phyloP scores from a whole-genome alignment of 2,113 vertebrate genomes.

The Hirundichthys speculiger region DNA sequence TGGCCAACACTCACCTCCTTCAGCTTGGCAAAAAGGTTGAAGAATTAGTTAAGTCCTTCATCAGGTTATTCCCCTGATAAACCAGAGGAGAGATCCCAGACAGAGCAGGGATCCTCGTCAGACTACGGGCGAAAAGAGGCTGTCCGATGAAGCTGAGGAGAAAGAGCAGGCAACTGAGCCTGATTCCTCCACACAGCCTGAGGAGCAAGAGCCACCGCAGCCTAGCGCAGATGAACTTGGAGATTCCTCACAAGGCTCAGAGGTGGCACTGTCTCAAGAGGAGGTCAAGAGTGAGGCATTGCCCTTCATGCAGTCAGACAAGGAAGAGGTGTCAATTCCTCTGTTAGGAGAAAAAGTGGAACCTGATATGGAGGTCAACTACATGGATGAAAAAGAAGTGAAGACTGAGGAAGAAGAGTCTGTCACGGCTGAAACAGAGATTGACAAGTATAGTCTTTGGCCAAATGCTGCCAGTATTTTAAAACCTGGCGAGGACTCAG shows the following conservation, averaged over 20 bases:
- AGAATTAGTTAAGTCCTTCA: conserved; percentile 72
- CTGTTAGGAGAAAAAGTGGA: conserved; percentile 81
- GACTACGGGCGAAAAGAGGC: conserved; percentile 68
- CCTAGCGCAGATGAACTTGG: conserved; percentile 25
- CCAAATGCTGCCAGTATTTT: conserved; percentile 83
- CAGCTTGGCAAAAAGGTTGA: conserved; percentile 83
- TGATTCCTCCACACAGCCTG: conserved; percentile 20
- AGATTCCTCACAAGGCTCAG: conserved; percentile 38
- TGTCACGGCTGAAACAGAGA: conserved; percentile 59
- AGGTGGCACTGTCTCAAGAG: conserved; percentile 37
- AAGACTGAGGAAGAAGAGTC: conserved; percentile 59
- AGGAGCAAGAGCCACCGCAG: conserved; percentile 27
- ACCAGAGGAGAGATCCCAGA: conserved; percentile 84
- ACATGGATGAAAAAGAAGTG: conserved; percentile 59
- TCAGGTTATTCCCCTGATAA: conserved; percentile 75
- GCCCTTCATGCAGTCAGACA: conserved; percentile 66
- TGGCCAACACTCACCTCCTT: conserved; percentile 83
- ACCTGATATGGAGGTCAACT: conserved; percentile 75
- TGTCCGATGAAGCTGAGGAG: conserved; percentile 68
- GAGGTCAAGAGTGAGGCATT: conserved; percentile 53
- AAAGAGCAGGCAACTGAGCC: conserved; percentile 44
- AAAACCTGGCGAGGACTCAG: conserved; percentile 65
- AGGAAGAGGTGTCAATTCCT: conserved; percentile 74
- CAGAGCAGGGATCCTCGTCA: conserved; percentile 91
- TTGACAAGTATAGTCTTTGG: conserved; percentile 80